Base-by-base conservation (phyloP, 2,797 vertebrate species). In the Malurus splendens region DNA sequence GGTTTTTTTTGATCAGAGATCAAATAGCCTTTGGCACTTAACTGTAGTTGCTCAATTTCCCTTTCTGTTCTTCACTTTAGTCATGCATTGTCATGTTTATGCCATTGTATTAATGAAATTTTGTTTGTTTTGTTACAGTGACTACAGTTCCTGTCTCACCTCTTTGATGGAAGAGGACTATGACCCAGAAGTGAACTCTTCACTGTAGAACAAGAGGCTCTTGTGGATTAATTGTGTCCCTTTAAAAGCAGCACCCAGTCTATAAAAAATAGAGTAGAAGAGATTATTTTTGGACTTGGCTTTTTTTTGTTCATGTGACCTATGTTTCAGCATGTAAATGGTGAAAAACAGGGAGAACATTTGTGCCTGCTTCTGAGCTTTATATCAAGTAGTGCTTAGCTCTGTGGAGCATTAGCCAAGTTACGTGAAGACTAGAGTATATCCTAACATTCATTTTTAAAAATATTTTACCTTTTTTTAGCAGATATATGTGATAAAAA, bases 311-410 rank as follows among this genome's bases (percentile, higher is more conserved):
- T 96, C 91, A 48, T 96, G 93, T 96, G 75, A 92, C 85, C 80
- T 96, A 92, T 94, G 85, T 90, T 96, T 94, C 84, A 93, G 94
- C 95, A 95, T 96, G 94, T 97, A 95, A 96, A 95, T 97, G 91
- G 96, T 95, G 92, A 96, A 95, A 89, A 95, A 87, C 92, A 59
- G 95, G 95, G 95, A 96, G 93, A 95, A 95, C 79, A 82, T 84
- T 93, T 96, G 95, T 97, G 95, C 89, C 75, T 96, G 93, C 94
- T 95, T 95, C 94, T 95, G 94, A 94, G 92, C 90, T 93, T 93
- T 85, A 61, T 93, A 94, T 94, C 90, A 89, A 95, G 78, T 96
- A 96, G 79, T 83, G 92, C 93, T 96, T 95, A 90, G 91, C 90
- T 95, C 86, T 77, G 73, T 66, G 78, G 73, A 91, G 73, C 82